Conservation (phyloP, 2,113 vertebrate species). For the Eolophus roseicapilla region DNA sequence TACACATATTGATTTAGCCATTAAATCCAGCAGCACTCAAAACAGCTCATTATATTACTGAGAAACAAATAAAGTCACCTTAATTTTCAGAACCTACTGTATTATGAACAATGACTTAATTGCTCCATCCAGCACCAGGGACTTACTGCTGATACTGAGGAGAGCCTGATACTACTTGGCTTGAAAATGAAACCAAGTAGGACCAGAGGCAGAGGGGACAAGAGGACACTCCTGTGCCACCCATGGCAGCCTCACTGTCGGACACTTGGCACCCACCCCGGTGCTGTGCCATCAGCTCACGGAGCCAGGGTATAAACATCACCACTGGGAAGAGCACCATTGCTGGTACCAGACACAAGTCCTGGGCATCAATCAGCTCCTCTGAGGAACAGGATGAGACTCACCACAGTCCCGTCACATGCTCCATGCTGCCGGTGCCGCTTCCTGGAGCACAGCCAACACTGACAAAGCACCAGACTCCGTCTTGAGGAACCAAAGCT, state of each 20-base stretch:
- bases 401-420: neutral
- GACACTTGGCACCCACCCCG: neutral
- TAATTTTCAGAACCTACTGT: conserved; percentile 34
- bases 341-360: neutral
- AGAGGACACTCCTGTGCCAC: neutral
- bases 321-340: rapidly evolving
- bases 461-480: rapidly evolving
- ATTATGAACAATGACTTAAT: neutral
- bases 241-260: neutral
- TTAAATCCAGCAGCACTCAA: conserved; percentile 75
- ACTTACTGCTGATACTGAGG: neutral
- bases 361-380: neutral
- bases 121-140: neutral
- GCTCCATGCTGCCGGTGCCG: neutral
- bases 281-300: neutral
- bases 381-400: neutral
- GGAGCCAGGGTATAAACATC: neutral
- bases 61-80: conserved; percentile 66
- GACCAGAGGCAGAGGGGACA: neutral
- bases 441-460: neutral
- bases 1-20: conserved; percentile 80
- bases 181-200: neutral
- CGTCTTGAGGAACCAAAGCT: neutral
- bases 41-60: conserved; percentile 69
- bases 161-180: neutral